Base-by-base conservation (phyloP, 2,888 invertebrate species). In the Agriopis leucophaearia region DNA sequence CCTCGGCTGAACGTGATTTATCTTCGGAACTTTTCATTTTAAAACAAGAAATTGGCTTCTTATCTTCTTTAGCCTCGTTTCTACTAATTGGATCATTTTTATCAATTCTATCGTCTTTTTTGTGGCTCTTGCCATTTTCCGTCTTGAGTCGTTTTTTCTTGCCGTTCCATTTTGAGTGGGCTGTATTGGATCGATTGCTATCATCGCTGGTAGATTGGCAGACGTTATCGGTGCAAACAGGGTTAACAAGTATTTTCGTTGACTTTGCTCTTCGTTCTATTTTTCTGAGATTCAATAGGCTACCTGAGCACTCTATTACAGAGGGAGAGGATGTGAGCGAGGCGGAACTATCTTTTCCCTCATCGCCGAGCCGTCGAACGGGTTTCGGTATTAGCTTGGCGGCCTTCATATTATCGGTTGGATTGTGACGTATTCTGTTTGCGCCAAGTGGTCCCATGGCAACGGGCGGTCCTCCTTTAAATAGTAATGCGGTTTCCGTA, bases 401-500 rank as follows among this genome's bases (percentile, higher is more conserved):
- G 55, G 88, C 81, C 82, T 91, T 91, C 85, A 90, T 87, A 47
- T 84, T 80, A 65, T 90, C 86, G 58, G 87, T 72, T 70, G 85
- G 83, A 71, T 82, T 83, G 71, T 86, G 88, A 81, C 94, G 82
- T 82, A 89, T 77, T 89, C 89, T 88, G 86, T 88, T 85, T 79
- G 92, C 82, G 82, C 94, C 86, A 79, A 95, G 85, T 89, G 95
- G 91, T 83, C 94, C 93, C 95, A 94, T 91, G 83, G 94, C 83
- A 84, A 94, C 83, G 82, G 94, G 91, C 80, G 92, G 89, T 80
- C 94, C 93, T 83, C 94, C 94, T 87, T 92, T 92, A 82, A 92
- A 94, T 69, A 94, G 84, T 80, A 94, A 82, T 64, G 93, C 93
- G 74, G 95, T 94, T 81, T 95, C 95, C 76, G 94, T 91, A 71